phyloP scores from a whole-genome alignment of 2,797 vertebrate genomes.

The Cyprinodon diabolis region DNA sequence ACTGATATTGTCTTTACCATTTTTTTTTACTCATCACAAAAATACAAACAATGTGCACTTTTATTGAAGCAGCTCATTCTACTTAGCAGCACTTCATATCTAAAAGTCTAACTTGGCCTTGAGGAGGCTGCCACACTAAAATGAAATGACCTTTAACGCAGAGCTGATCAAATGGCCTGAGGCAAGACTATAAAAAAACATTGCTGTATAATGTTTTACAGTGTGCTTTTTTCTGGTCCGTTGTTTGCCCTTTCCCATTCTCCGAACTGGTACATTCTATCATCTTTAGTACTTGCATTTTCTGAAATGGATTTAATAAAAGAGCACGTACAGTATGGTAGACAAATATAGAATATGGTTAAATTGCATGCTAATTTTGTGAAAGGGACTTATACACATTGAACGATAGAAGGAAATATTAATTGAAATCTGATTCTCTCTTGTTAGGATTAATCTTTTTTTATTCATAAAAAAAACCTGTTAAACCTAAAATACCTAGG shows the following conservation, averaged over 20 bases:
- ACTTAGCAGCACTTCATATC: constrained; percentile 42
- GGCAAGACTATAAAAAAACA: constrained; percentile 72
- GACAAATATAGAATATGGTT: constrained; percentile 46
- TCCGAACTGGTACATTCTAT: constrained; percentile 49
- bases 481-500: no score
- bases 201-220: constrained; percentile 72
- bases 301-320: constrained; percentile 43
- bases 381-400: constrained; percentile 32
- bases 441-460: no score
- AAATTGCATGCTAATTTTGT: constrained; percentile 26
- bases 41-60: constrained; percentile 27
- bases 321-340: constrained; percentile 31
- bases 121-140: constrained; percentile 63
- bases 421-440: constrained; percentile 34
- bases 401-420: constrained; percentile 35
- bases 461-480: no score
- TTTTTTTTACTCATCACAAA: background rate
- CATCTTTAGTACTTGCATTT: constrained; percentile 52
- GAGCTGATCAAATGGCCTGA: constrained; percentile 76
- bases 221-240: constrained; percentile 57
- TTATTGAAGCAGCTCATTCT: constrained; percentile 54
- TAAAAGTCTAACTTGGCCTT: constrained; percentile 35
- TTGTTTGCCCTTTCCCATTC: constrained; percentile 71
- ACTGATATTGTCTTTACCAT: constrained; percentile 27
- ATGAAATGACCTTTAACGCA: constrained; percentile 78